Percentiles rank a stretch among this genome's conserved stretches.
phyloP scores from a whole-genome alignment of 2,797 vertebrate genomes.

The Coranthus polyacanthus region DNA sequence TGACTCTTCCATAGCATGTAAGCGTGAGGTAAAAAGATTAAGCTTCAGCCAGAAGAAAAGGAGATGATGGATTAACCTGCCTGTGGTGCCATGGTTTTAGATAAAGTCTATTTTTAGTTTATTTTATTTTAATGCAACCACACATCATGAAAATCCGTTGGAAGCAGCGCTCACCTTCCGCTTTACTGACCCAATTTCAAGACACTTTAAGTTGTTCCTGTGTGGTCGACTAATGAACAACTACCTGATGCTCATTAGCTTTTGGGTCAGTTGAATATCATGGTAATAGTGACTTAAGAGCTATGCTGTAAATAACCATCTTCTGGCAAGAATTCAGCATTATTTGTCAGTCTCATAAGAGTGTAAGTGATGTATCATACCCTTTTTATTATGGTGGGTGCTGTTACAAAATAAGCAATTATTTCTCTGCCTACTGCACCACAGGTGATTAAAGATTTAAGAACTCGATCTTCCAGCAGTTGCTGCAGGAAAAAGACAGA shows the following conservation, averaged over 20 bases:
- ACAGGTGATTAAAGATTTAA: conserved; percentile 84
- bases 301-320: conserved; percentile 26
- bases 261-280: conserved; percentile 20
- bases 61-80: conserved; percentile 15
- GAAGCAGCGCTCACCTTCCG: conserved; percentile 11
- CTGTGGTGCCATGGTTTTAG: conserved; percentile 5
- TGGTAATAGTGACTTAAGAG: conserved; percentile 33
- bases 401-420: conserved; percentile 80
- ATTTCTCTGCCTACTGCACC: conserved; percentile 75
- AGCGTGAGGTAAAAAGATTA: neutral
- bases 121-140: conserved; percentile 13
- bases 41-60: too few species aligned
- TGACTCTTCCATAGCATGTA: neutral
- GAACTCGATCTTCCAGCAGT: conserved; percentile 69
- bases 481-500: conserved; percentile 53
- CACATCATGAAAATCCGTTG: neutral
- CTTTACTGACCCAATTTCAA: conserved; percentile 29
- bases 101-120: conserved; percentile 5
- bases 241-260: conserved; percentile 35
- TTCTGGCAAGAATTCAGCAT: conserved; percentile 29
- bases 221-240: conserved; percentile 22
- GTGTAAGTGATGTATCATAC: conserved; percentile 46
- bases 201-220: conserved; percentile 4
- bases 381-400: conserved; percentile 58
- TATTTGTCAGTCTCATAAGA: conserved; percentile 43